Conservation (phyloP, 2,113 vertebrate genomes). For the Ptychochromis oligacanthus region DNA sequence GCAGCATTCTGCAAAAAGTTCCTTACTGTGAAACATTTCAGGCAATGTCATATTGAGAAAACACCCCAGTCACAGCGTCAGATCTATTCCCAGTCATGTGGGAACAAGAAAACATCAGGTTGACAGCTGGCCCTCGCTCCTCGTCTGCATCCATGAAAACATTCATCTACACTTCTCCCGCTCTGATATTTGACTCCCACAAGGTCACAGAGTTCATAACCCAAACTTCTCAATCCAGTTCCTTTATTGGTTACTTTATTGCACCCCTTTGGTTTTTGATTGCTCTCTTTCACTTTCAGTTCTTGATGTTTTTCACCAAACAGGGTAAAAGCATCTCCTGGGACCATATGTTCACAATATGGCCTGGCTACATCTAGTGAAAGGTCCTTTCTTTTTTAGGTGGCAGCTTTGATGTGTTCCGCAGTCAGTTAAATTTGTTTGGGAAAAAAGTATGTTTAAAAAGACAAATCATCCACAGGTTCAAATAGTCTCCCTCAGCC, state of each 20-base stretch:
- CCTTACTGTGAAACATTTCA: constrained; percentile 15
- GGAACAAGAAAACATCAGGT: constrained; percentile 67
- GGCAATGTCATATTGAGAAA: constrained; percentile 27
- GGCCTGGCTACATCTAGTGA: constrained; percentile 9
- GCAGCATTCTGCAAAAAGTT: not conserved
- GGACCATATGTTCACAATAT: constrained; percentile 59
- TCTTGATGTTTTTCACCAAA: constrained; percentile 48
- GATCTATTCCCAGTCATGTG: constrained; percentile 66
- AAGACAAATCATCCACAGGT: constrained; percentile 17
- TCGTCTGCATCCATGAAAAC: constrained; percentile 41
- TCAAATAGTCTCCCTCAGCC: constrained; percentile 10
- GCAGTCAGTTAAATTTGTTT: constrained; percentile 42
- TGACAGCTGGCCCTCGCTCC: constrained; percentile 62
- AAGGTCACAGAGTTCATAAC: constrained; percentile 33
- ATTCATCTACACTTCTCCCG: constrained; percentile 12
- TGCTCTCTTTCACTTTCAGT: constrained; percentile 43
- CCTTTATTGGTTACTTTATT: constrained; percentile 47
- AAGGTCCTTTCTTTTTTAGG: constrained; percentile 31
- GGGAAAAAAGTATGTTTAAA: constrained; percentile 42
- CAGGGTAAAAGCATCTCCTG: not conserved
- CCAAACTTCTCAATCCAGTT: not conserved
- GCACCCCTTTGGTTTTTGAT: constrained; percentile 29
- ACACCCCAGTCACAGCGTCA: constrained; percentile 49
- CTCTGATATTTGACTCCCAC: constrained; percentile 43
- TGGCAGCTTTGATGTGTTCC: constrained; percentile 62